Base-by-base conservation (phyloP, 2,113 vertebrate species). In the Colinus virginianus region DNA sequence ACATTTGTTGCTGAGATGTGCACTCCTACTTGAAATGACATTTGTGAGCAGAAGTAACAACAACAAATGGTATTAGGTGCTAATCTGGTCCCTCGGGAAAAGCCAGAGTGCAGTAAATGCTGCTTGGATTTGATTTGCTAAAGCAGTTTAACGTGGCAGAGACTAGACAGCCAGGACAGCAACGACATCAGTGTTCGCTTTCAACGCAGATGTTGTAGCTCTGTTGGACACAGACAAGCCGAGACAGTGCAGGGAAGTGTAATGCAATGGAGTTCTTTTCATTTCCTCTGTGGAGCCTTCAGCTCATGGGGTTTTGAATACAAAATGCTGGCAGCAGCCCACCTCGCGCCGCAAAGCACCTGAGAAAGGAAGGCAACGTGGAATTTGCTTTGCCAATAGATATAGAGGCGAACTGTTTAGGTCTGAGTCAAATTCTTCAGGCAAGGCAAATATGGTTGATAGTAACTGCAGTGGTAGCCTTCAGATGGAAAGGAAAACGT, bases 91-190 rank as follows among this genome's bases (percentile, higher is more conserved):
- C 94, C 82, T 61, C 28, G 61, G 53, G 87, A 67, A 53, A 91
- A 68, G 4, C 0, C 17, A 61, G 68, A 80, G 76, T 56, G n/a
- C 8, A 75, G 72, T 42, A 91, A 94, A 71, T 53, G 51, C n/a
- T 86, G 42, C 34, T 51, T 74, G 55, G 78, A 87, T 94, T 89
- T 79, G 70, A 94, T 96, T 96, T 96, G 70, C 38, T 84, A 49
- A n/a, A 94, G 66, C 77, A 81, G 76, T 67, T 61, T 94, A 68
- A 93, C 25, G 61, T 67, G 61, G 75, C 89, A 84, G 72, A 17
- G 62, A 90, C 7, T 12, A 90, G 78, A 58, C 64, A 11, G 56
- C 20, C 12, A 45, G 84, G 78, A 80, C 78, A 67, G 59, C 80
- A 21, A 40, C 0, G 1, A 67, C 32, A 58, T 63, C 19, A 22